phyloP scores from a whole-genome alignment of 2,797 vertebrate species.

The Loriculus beryllinus region DNA sequence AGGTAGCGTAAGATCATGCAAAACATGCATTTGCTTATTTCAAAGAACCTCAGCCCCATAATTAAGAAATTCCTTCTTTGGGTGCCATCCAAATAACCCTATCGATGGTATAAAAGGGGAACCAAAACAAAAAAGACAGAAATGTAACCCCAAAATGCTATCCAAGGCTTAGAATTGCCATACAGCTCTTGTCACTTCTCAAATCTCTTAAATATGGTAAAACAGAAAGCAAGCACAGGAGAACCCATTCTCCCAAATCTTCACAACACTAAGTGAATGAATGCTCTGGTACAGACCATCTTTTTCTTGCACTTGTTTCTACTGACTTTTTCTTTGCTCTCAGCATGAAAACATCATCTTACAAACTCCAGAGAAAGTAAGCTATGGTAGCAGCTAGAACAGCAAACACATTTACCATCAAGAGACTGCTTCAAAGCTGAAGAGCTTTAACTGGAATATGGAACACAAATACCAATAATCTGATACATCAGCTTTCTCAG shows the following conservation, averaged over 20 bases:
- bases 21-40: not conserved
- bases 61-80: not conserved
- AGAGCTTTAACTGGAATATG: not conserved
- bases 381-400: not conserved
- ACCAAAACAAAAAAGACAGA: not conserved
- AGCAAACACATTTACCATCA: not conserved
- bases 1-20: not conserved
- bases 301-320: not conserved
- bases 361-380: not conserved
- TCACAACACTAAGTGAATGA: not conserved
- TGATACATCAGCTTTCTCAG: not conserved
- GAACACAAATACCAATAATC: not conserved
- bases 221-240: not conserved
- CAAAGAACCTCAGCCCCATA: not conserved
- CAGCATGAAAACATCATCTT: not conserved
- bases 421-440: not conserved
- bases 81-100: not conserved
- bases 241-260: not conserved
- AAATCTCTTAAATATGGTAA: not conserved
- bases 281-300: not conserved
- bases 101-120: not conserved
- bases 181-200: not conserved
- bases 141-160: not conserved
- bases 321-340: not conserved
- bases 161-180: not conserved